phyloP scores from a whole-genome alignment of 1,140 invertebrate genomes.

The Drosophila orosa region DNA sequence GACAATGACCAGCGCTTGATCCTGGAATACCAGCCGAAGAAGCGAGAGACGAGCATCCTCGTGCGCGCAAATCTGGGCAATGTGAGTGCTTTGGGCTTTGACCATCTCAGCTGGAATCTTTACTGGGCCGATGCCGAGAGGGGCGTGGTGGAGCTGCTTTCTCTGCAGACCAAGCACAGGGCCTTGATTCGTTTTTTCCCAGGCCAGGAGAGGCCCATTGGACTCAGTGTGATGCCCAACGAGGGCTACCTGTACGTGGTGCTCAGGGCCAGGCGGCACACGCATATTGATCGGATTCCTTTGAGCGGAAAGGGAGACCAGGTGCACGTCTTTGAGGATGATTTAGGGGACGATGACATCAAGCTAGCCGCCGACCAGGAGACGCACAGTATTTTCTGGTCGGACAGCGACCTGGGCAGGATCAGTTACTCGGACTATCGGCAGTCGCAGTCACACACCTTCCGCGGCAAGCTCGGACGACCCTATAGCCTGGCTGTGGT shows the following conservation, averaged over 20 bases:
- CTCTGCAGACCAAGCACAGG: slow-evolving; percentile 85
- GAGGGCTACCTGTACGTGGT: slow-evolving; percentile 90
- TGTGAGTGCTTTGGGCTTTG: slow-evolving; percentile 88
- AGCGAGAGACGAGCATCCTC: slow-evolving; percentile 74
- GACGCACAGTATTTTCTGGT: slow-evolving; percentile 66
- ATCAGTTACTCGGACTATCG: slow-evolving; percentile 76
- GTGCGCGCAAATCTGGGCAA: slow-evolving; percentile 85
- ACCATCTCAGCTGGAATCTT: slow-evolving; percentile 88
- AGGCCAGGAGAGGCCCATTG: slow-evolving; percentile 86
- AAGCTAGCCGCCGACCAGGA: slow-evolving; percentile 56
- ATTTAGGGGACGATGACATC: slow-evolving; percentile 78
- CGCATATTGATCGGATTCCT: slow-evolving; percentile 87
- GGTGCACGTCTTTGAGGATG: slow-evolving; percentile 85
- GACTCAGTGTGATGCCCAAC: slow-evolving; percentile 87
- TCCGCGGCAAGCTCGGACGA: slow-evolving; percentile 76
- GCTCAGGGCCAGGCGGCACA: slow-evolving; percentile 84
- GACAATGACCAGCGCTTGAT: slow-evolving; percentile 85
- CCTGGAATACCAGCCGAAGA: slow-evolving; percentile 83
- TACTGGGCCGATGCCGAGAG: slow-evolving; percentile 87
- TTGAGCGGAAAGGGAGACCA: slow-evolving; percentile 86
- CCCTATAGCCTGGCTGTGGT: slow-evolving; percentile 86
- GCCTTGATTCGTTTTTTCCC: slow-evolving; percentile 86
- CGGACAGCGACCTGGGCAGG: slow-evolving; percentile 69
- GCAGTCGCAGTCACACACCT: slow-evolving; percentile 63
- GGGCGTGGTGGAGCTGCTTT: slow-evolving; percentile 86